Conservation (phyloP, 2,113 vertebrate species). For the Saguinus midas region DNA sequence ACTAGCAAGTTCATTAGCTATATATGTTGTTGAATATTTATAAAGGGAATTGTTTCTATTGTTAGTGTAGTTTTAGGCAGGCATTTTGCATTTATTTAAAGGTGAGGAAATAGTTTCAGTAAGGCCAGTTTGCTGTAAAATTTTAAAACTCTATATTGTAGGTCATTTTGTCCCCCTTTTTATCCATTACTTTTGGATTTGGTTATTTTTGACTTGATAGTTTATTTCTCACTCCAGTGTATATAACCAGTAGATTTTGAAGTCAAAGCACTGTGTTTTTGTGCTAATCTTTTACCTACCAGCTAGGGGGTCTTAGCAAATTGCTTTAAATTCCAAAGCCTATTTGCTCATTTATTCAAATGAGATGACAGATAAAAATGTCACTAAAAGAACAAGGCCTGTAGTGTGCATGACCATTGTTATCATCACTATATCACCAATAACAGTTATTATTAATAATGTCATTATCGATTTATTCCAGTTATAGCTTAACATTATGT, state of each 20-base stretch:
- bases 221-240: slow-evolving; percentile 35
- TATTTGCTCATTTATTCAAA: neutral
- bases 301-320: neutral
- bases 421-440: neutral
- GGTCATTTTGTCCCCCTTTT: neutral
- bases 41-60: neutral
- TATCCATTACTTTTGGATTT: neutral
- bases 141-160: neutral
- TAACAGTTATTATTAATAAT: neutral
- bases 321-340: neutral
- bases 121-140: neutral
- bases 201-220: neutral
- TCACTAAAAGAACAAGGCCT: neutral
- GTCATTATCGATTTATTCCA: neutral
- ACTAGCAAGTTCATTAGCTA: neutral
- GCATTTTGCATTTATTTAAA: slow-evolving; percentile 33
- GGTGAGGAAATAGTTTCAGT: slow-evolving; percentile 31
- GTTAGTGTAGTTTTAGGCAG: neutral
- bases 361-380: neutral
- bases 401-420: neutral
- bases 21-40: neutral
- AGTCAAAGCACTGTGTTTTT: neutral
- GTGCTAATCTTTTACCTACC: neutral
- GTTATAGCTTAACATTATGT: neutral
- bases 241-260: slow-evolving; percentile 10